Evolutionary conservation across 2,113 vertebrate species (phyloP), one percentile per base, ranked within the genome.

Genomic region (Pterophyllum scalare): DNA sequence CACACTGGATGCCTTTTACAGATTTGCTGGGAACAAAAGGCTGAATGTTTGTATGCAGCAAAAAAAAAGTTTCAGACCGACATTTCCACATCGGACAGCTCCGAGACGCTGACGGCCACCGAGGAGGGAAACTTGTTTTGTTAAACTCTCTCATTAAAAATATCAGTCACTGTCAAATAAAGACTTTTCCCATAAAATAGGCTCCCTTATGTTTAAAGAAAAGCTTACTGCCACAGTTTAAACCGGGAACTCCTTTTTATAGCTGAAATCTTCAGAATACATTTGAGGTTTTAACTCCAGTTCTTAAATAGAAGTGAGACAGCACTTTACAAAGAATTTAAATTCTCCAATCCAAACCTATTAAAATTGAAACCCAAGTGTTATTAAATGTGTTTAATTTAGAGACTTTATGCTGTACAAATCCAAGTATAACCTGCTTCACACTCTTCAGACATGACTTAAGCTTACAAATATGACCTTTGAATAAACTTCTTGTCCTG

Each of bases 1-100:
- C 93, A 86, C 89, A 84, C 61, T 82, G 62, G 75, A 83, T 88
- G 80, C 72, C 70, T 94, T 94, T 88, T 85, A 79, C 86, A 90
- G 88, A 82, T 26, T 38, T 76, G 81, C 84, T 54, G 52, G 87
- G 85, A 94, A 89, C 80, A 86, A 89, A 91, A 87, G 49, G 33
- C 60, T 13, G 59, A 79, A 57, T 3, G 77, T 0, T 7, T 19
- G 2, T 22, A 17, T 31, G 77, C 20, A 59, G 28, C 81, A 35
- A 38, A 52, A 61, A 81, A 22, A 35, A 38, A 57, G 49, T 84
- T 83, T 77, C 1, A 58, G 78, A 85, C 64, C 26, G 60, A 79
- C 75, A 13, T 43, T 75, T 86, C 81, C 91, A 89, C 86, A 76
- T 93, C 79, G 84, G 57, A 89, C 82, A 75, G 38, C 56, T 24